Conservation (phyloP, 2,113 vertebrate species). For the Crotalus helleri region DNA sequence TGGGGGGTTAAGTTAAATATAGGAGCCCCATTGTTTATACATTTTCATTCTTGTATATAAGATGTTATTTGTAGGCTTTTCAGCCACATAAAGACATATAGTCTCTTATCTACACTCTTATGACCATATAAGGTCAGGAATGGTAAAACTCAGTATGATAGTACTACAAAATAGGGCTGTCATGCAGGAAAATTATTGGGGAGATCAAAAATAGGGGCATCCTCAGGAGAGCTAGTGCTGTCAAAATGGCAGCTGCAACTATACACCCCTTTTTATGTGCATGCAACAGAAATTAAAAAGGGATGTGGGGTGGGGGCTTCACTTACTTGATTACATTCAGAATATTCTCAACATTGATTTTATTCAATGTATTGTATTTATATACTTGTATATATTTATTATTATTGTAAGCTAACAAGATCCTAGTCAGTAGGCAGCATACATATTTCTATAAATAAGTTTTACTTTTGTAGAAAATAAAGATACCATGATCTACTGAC, state of each 20-base stretch:
- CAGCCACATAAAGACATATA: neutral
- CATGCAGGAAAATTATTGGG: neutral
- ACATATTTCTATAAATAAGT: neutral
- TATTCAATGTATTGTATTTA: neutral
- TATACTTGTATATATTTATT: neutral
- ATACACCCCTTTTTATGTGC: neutral
- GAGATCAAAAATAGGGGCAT: neutral
- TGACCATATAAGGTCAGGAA: neutral
- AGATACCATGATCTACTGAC: neutral
- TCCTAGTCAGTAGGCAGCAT: neutral
- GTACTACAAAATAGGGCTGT: neutral
- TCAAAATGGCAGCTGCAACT: neutral
- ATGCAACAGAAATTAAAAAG: neutral
- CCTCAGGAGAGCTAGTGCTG: neutral
- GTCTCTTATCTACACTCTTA: neutral
- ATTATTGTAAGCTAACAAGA: neutral
- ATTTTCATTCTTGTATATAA: neutral
- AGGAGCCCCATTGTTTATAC: neutral
- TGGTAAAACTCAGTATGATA: neutral
- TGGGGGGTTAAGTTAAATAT: neutral
- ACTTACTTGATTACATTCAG: neutral
- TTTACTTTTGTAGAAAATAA: neutral
- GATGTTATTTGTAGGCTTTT: neutral
- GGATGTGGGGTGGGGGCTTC: neutral
- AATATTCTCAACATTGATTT: neutral